A percentile compares a stretch with the other conserved stretches of the same genome.
Conservation (phyloP, 2,113 vertebrate genomes). For the Hiodon alosoides region DNA sequence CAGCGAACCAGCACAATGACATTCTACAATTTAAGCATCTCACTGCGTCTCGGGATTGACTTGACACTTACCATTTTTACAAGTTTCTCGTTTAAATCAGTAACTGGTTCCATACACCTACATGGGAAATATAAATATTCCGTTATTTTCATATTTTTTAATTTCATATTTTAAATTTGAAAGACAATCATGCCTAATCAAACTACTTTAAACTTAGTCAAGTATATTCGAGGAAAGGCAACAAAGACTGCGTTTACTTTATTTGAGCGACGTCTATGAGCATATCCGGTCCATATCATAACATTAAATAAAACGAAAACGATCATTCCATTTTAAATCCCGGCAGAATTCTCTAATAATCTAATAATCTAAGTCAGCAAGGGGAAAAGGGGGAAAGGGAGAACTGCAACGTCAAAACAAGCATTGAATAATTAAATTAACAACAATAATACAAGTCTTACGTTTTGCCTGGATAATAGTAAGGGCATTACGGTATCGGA, state of each 20-base stretch:
- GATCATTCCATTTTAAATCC: too few relatives aligned
- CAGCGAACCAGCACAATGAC: too few relatives aligned
- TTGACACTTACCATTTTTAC: conserved; percentile 6
- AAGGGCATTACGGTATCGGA: neutral
- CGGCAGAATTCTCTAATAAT: too few relatives aligned
- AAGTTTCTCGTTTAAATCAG: neutral
- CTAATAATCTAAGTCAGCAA: too few relatives aligned
- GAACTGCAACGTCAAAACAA: neutral
- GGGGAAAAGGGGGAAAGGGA: too few relatives aligned
- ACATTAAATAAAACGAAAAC: neutral
- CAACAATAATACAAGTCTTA: conserved; percentile 2
- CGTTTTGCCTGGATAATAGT: neutral
- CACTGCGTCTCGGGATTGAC: neutral
- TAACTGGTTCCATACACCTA: neutral
- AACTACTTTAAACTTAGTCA: neutral
- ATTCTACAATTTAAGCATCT: too few relatives aligned
- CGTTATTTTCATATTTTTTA: neutral
- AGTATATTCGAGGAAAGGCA: neutral
- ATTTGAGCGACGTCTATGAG: neutral
- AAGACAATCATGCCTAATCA: neutral
- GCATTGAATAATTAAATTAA: neutral
- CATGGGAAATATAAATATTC: neutral
- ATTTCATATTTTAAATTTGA: neutral
- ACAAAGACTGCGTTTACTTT: neutral
- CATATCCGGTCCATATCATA: too few relatives aligned